Percentiles rank a stretch among this genome's conserved stretches.
phyloP scores from a whole-genome alignment of 2,888 invertebrate species.

The Cephonodes hylas region DNA sequence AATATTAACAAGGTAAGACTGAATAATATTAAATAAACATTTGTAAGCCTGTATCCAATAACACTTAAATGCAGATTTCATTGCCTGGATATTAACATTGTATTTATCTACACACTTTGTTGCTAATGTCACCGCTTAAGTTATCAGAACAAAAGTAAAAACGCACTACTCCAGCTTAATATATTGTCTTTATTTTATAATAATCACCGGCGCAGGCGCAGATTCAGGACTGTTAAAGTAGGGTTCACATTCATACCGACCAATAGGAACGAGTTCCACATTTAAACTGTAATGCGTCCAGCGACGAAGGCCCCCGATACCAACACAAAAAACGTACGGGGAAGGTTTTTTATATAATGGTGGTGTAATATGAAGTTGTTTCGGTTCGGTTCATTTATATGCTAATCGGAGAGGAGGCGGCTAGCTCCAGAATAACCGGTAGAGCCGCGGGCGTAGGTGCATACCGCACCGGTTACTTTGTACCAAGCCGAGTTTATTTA shows the following conservation, averaged over 20 bases:
- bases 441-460: constrained; percentile 38
- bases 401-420: constrained; percentile 71
- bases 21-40: constrained; percentile 42
- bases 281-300: constrained; percentile 55
- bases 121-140: constrained; percentile 55
- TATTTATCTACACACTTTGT: constrained; percentile 56
- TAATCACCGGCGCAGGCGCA: constrained; percentile 49
- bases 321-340: background rate
- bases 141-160: constrained; percentile 54
- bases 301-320: constrained; percentile 33
- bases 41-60: constrained; percentile 33
- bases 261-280: constrained; percentile 56
- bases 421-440: constrained; percentile 61
- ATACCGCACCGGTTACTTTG: constrained; percentile 34
- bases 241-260: constrained; percentile 36
- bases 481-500: constrained; percentile 28
- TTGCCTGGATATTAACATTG: constrained; percentile 55
- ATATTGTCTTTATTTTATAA: constrained; percentile 61
- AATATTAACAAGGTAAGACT: constrained; percentile 37
- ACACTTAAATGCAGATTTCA: constrained; percentile 68
- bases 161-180: constrained; percentile 48
- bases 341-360: constrained; percentile 35
- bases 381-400: constrained; percentile 76
- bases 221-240: constrained; percentile 38
- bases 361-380: constrained; percentile 70